phyloP scores from a whole-genome alignment of 1,140 invertebrate genomes.

The Homarus americanus region DNA sequence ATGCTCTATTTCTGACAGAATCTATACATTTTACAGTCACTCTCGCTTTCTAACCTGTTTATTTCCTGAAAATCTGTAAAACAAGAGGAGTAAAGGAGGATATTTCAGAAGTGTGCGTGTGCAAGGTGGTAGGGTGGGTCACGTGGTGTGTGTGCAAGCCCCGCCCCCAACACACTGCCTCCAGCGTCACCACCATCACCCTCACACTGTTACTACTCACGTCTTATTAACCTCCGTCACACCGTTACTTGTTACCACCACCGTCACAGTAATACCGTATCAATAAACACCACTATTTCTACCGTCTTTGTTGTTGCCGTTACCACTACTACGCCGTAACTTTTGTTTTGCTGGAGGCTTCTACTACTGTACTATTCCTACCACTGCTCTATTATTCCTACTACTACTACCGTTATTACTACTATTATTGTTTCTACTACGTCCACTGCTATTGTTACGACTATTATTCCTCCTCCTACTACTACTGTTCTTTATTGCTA shows the following conservation, averaged over 20 bases:
- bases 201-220: background rate
- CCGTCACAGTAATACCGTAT: background rate
- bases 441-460: too few species aligned
- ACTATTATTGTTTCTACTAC: too few species aligned
- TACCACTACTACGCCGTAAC: too few species aligned
- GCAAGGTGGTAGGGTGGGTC: background rate
- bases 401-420: too few species aligned
- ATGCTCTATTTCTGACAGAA: background rate
- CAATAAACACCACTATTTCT: background rate
- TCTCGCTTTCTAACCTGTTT: background rate
- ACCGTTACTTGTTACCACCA: too few species aligned
- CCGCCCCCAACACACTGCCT: constrained; percentile 11
- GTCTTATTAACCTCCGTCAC: too few species aligned
- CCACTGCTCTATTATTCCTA: too few species aligned
- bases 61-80: background rate
- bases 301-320: background rate
- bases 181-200: background rate
- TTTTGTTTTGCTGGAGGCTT: too few species aligned
- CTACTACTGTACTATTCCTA: too few species aligned
- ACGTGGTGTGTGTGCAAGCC: background rate
- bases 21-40: too few species aligned
- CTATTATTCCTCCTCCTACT: too few species aligned
- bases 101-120: background rate
- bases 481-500: too few species aligned
- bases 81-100: background rate